Conservation (phyloP, 2,888 invertebrate genomes). For the Nowickia ferox region DNA sequence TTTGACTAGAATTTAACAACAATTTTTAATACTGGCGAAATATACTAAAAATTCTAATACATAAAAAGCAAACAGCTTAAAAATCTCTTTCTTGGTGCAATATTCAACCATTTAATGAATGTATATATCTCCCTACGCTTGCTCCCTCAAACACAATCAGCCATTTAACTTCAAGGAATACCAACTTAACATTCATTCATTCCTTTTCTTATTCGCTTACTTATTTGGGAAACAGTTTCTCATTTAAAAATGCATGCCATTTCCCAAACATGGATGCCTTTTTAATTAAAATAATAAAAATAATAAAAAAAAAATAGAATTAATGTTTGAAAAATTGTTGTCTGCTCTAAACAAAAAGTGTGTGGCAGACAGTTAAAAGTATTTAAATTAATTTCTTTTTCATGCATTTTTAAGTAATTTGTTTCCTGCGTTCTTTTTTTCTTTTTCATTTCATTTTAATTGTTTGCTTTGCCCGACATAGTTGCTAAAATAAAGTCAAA, state of each 20-base stretch:
- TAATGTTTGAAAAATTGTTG: background rate
- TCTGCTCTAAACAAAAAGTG: background rate
- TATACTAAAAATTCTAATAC: too few species aligned
- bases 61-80: too few species aligned
- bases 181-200: slow-evolving; percentile 13
- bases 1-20: too few species aligned
- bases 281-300: slow-evolving; percentile 51
- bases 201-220: background rate
- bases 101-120: background rate
- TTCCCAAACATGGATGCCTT: slow-evolving; percentile 28
- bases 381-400: slow-evolving; percentile 40
- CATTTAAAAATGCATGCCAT: background rate
- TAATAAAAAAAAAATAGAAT: background rate
- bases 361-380: slow-evolving; percentile 18
- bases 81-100: too few species aligned
- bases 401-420: slow-evolving; percentile 3
- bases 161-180: background rate
- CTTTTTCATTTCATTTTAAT: background rate
- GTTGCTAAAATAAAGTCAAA: slow-evolving; percentile 53
- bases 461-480: background rate
- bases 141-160: background rate
- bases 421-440: slow-evolving; percentile 5
- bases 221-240: background rate
- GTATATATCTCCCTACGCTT: background rate
- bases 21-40: too few species aligned